Base-by-base conservation (phyloP, 2,888 invertebrate genomes). In the Eupeodes luniger region DNA sequence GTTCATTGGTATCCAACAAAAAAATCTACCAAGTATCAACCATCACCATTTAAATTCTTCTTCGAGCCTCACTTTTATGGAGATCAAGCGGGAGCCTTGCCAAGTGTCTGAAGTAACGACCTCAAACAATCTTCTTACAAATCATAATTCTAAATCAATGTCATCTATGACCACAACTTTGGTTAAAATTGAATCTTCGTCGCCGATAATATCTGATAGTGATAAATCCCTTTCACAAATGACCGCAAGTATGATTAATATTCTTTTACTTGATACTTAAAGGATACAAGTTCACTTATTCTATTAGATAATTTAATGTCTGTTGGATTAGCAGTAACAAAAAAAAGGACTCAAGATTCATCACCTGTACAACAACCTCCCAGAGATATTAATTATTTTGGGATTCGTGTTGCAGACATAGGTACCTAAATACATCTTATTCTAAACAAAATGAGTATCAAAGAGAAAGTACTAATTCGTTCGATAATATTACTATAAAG, bases 241-340 rank as follows among this genome's bases (percentile, higher is more conserved):
- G 44, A 90, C 78, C 83, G 90, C 91, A 90, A 92, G 93, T 92
- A 90, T 64, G 90, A n/a, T 36, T 19, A 0, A 6, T 44, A 5
- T 16, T 44, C 27, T 3, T 12, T 4, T 11, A n/a, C 51, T 5
- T 55, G 27, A 6, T 51, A 1, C 47, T 11, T 16, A 14, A 36
- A 51, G 70, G 14, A 47, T 53, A 51, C 67, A 14, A 44, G 10
- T 84, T 40, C 76, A 66, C 59, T 0, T 66, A 10, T 12, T 61
- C 67, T 11, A 10, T 55, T 87, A 93, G 93, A 92, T 94, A 95
- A 95, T 91, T 95, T 95, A 67, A 97, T 97, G 93, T 97, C 97
- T 90, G 96, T 97, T 90, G 97, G 97, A 83, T 97, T 97, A 90
- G 97, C 97, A 49, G 96, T 97, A 89, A 97, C 97, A 69, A 95